Base-by-base conservation (phyloP, 1,140 invertebrate genomes). In the Fopius arisanus region DNA sequence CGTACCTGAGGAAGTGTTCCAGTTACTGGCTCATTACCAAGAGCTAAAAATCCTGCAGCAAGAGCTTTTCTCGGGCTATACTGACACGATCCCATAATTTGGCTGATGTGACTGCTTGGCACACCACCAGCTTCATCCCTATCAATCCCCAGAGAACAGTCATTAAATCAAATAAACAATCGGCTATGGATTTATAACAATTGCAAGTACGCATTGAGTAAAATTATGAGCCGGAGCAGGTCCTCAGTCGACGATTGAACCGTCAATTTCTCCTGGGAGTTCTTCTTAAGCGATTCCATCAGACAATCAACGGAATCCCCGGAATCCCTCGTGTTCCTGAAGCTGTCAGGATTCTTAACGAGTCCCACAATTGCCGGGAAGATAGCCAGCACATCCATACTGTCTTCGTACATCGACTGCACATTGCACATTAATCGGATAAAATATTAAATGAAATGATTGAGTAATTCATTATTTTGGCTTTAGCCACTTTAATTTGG, bases 131-230 rank as follows among this genome's bases (percentile, higher is more conserved):
- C 79, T 7, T 84, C 82, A 40, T 84, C 83, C 0, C 83, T 84
- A 31, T 48, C 48, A 14, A 54, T n/a, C 12, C 7, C 63, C 51
- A 59, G 59, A 33, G 12, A 19, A 73, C 16, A 48, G 9, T 33
- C 9, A 33, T 66, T 23, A n/a, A 26, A 67, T 19, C n/a, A 10
- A 67, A 21, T 16, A 2, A 2, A 9, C 51, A n/a, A n/a, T n/a
- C n/a, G n/a, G n/a, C n/a, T n/a, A n/a, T n/a, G n/a, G n/a, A n/a
- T n/a, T n/a, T n/a, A n/a, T n/a, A n/a, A n/a, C n/a, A n/a, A n/a
- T n/a, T n/a, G n/a, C n/a, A 65, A 78, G 80, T 59, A 85, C 83
- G 83, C 83, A 41, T 85, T 85, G 21, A 83, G 74, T 19, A 73
- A 74, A 12, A 83, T 67, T 54, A 81, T 83, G 0, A 85, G 75